Evolutionary conservation across 35 echinoderm and acorn worm species (phyloP).

Genomic region (Holothuria glaberrima): DNA sequence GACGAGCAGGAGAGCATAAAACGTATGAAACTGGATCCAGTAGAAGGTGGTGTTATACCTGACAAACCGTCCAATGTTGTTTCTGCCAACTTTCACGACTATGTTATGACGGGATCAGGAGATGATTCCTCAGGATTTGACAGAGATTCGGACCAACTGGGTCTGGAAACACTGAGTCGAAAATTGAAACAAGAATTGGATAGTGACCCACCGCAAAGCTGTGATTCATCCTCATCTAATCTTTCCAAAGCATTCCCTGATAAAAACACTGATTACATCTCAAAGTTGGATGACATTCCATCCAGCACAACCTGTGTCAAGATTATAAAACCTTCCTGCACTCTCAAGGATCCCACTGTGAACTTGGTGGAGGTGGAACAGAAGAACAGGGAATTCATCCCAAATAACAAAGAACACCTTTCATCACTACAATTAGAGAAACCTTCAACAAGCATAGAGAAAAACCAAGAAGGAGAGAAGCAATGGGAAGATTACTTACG

Average conservation of each 20-base stretch:
- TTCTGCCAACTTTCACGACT: conserved; percentile 81
- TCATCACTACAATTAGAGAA: conserved; percentile 45
- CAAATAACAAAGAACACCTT: conserved; percentile 84
- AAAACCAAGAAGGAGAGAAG: conserved; percentile 69
- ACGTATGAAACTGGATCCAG: conserved; percentile 93
- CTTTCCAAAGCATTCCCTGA: conserved; percentile 36
- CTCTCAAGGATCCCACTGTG: background rate
- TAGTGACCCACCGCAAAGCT: conserved; percentile 3
- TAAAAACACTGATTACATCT: conserved; percentile 18
- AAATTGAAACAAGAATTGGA: conserved; percentile 46
- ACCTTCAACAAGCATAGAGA: conserved; percentile 45
- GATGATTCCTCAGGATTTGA: conserved; percentile 32
- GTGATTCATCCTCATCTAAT: conserved; percentile 34
- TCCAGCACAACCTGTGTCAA: conserved; percentile 48
- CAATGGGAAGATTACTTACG: conserved; percentile 85
- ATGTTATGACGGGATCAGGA: conserved; percentile 40
- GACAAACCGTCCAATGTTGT: conserved; percentile 67
- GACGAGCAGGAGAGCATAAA: conserved; percentile 83
- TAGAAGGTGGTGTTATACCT: conserved; percentile 18
- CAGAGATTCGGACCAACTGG: conserved; percentile 44
- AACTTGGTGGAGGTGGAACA: background rate
- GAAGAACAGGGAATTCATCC: conserved; percentile 58
- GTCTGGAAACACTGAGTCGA: conserved; percentile 56
- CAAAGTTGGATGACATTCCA: conserved; percentile 39
- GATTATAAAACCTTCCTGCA: background rate